These are phyloP conservation scores for Alouatta caraya DNA, from an alignment of 2,797 vertebrate genomes.

Conservation along the genomic window DNA sequence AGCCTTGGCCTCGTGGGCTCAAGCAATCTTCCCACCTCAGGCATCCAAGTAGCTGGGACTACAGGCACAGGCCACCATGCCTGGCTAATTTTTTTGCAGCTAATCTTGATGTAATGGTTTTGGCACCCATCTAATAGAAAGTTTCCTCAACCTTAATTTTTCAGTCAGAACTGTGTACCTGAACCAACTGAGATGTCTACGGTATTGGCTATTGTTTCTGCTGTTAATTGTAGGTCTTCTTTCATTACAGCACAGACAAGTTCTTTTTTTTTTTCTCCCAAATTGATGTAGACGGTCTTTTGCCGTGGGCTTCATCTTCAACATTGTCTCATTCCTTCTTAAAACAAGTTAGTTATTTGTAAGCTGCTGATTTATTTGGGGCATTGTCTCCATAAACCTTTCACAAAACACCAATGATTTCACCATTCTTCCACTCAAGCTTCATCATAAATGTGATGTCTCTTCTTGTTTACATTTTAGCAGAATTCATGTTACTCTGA, in stretches of 20 bases:
- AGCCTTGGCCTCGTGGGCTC: not conserved
- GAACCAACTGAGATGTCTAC: not conserved
- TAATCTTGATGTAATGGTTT: not conserved
- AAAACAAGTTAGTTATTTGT: not conserved
- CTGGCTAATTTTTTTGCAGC: too few species aligned
- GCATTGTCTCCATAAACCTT: not conserved
- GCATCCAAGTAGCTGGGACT: not conserved
- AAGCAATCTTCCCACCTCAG: not conserved
- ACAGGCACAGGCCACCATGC: not conserved
- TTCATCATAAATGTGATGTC: not conserved
- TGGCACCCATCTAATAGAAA: not conserved
- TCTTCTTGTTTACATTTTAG: not conserved
- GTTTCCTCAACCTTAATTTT: not conserved
- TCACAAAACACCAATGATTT: not conserved
- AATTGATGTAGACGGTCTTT: not conserved
- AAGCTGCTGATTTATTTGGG: not conserved
- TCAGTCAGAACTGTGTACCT: not conserved
- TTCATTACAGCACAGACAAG: not conserved
- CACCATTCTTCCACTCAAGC: not conserved
- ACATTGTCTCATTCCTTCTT: not conserved
- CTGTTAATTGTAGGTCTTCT: not conserved
- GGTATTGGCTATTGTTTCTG: not conserved
- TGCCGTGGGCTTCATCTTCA: not conserved
- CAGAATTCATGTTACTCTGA: not conserved
- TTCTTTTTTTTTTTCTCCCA: not conserved